Conservation (phyloP, 2,797 vertebrate genomes). For the Artibeus jamaicensis region DNA sequence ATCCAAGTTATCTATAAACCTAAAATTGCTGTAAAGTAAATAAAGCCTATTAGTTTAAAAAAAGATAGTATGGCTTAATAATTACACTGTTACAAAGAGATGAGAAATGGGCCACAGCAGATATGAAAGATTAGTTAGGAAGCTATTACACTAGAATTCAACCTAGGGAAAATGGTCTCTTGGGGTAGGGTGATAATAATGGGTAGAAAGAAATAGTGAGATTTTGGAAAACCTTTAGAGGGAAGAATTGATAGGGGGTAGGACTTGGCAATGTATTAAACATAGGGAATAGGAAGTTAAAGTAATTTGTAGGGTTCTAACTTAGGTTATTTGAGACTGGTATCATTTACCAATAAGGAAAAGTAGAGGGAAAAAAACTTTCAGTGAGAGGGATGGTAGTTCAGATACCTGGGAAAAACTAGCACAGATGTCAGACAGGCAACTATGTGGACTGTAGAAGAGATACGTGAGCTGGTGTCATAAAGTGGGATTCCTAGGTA, state of each 20-base stretch:
- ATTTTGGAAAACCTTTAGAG: not conserved
- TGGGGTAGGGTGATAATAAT: not conserved
- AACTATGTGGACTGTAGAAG: not conserved
- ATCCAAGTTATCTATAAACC: not conserved
- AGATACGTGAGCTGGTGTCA: not conserved
- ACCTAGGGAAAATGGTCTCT: not conserved
- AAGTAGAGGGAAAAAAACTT: not conserved
- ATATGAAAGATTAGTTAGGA: not conserved
- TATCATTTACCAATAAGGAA: not conserved
- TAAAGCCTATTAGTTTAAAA: not conserved
- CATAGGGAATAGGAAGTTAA: not conserved
- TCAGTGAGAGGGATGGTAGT: not conserved
- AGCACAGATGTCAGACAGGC: not conserved
- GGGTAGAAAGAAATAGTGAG: not conserved
- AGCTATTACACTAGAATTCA: not conserved
- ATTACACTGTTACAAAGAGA: not conserved
- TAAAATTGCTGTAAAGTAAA: not conserved
- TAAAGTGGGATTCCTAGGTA: not conserved
- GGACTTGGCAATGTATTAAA: not conserved
- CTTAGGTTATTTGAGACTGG: not conserved
- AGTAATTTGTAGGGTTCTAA: not conserved
- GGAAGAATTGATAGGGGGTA: not conserved
- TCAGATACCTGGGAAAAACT: not conserved
- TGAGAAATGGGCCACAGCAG: not conserved
- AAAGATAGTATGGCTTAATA: not conserved